Percentiles rank a stretch among this genome's conserved stretches.
phyloP scores from a whole-genome alignment of 1,140 invertebrate genomes.

The Drosophila sturtevanti region DNA sequence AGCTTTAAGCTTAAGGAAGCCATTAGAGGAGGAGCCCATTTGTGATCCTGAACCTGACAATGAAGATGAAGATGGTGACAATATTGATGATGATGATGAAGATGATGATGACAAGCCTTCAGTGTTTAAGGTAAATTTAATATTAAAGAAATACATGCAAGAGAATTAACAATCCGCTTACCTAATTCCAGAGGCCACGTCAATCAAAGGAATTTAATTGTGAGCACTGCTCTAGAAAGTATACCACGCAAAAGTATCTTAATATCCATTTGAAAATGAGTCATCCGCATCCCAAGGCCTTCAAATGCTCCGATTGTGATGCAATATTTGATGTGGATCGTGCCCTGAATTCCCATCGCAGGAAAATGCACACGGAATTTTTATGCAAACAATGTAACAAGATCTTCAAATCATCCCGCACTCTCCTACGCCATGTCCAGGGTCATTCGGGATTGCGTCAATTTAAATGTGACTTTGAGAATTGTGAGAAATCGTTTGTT shows the following conservation, averaged over 20 bases:
- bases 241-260: slow-evolving; percentile 60
- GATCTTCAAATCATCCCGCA: slow-evolving; percentile 60
- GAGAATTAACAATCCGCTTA: not conserved
- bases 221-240: slow-evolving; percentile 53
- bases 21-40: slow-evolving; percentile 9
- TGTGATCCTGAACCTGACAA: slow-evolving; percentile 12
- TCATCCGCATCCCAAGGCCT: slow-evolving; percentile 64
- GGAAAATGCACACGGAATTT: slow-evolving; percentile 61
- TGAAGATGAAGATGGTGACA: slow-evolving; percentile 8
- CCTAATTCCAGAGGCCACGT: slow-evolving; percentile 16
- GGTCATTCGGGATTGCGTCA: slow-evolving; percentile 58
- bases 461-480: slow-evolving; percentile 64
- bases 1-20: not conserved
- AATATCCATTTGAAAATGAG: slow-evolving; percentile 64
- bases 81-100: not conserved
- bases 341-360: slow-evolving; percentile 50
- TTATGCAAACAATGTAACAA: slow-evolving; percentile 61
- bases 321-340: slow-evolving; percentile 60
- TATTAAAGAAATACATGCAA: not conserved
- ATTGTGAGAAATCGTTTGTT: slow-evolving; percentile 69
- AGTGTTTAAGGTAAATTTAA: not conserved
- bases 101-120: slow-evolving; percentile 18
- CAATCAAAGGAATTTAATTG: slow-evolving; percentile 57
- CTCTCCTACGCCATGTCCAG: slow-evolving; percentile 58
- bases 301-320: slow-evolving; percentile 65